Evolutionary conservation across 2,113 vertebrate species (phyloP), one percentile per base, ranked within the genome.

Genomic region (Phaetusa simplex): DNA sequence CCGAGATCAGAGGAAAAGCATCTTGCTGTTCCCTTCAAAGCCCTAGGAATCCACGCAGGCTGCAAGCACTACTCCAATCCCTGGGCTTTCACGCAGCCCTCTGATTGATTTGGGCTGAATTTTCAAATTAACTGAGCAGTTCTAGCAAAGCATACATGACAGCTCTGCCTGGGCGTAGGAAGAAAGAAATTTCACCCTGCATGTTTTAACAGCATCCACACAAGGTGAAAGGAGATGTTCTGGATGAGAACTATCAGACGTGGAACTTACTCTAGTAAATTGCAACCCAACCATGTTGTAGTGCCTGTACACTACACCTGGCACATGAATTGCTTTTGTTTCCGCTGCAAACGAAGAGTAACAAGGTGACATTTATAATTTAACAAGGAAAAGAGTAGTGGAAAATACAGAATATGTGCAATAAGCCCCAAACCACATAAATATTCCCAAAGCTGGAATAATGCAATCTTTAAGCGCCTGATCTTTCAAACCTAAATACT

Each of bases 181-280:
- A 84, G 86, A 76, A 86, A 76, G 77, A 89, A 85, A 93, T 87
- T 79, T 95, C 94, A 77, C 94, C 93, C 89, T 95, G 90, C 77
- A 79, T 94, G 86, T 91, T 91, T 95, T 92, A 94, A 81, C 78
- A 70, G 86, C 69, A 45, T 47, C 56, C 58, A 47, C 16, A 58
- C 36, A 80, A 92, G 52, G 86, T 49, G 67, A 93, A 95, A 87
- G 84, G 47, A 93, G 53, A 88, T 76, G 62, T 15, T 65, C 56
- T 82, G 82, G 88, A 55, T 80, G 19, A 84, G 87, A 88, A 83
- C 32, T 52, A 86, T 5, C 66, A 76, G 40, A 69, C 82, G 18
- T 8, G 47, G 62, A 85, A 56, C 49, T 79, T 89, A 20, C 84
- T 79, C 36, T 17, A 30, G 36, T 22, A 43, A 47, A 71, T 11